Evolutionary conservation across 1,140 invertebrate species (phyloP), one percentile per base, ranked within the genome.

Genomic region (Meloidogyne hapla): DNA sequence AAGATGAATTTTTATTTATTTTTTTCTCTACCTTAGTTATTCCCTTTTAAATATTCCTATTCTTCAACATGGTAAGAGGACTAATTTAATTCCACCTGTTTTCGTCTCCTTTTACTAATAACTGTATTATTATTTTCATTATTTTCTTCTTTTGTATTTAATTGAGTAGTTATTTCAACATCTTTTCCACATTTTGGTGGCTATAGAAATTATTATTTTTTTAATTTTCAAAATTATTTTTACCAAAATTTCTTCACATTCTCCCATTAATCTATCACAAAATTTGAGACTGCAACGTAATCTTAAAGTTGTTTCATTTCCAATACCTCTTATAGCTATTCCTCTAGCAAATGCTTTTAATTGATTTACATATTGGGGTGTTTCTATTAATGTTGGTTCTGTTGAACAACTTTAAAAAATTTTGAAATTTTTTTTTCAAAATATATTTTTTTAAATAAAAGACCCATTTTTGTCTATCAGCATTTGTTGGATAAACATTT

Each of bases 211-310:
- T n/a, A 1, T 62, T 23, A 21, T 23, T 10, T 65, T 18, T 13
- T 5, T 21, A 56, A 9, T 33, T n/a, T 48, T 26, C 8, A 45
- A 75, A 40, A n/a, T n/a, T 64, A 1, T 64, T 12, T 28, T 78
- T 25, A 80, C 79, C 69, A 80, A 73, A 64, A 83, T 77, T 56
- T 69, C 66, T 38, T 81, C 80, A 67, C 80, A 81, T 80, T 81
- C 81, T n/a, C 77, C 69, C 80, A 81, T 81, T 25, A 81, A 67
- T 9, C 81, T 69, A 69, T 81, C 79, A 42, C 73, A 77, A 66
- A 77, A 77, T 38, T 64, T 45, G 21, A 79, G 28, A 28, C 73
- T 56, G 69, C 80, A 81, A 9, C 72, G 80, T 6, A 81, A 69
- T 62, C 62, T 73, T 56, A 56, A n/a, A 18, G 77, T 38, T 28